These are phyloP conservation scores for Rhipidura dahli DNA, from an alignment of 2,113 vertebrate genomes.

Conservation along the genomic window DNA sequence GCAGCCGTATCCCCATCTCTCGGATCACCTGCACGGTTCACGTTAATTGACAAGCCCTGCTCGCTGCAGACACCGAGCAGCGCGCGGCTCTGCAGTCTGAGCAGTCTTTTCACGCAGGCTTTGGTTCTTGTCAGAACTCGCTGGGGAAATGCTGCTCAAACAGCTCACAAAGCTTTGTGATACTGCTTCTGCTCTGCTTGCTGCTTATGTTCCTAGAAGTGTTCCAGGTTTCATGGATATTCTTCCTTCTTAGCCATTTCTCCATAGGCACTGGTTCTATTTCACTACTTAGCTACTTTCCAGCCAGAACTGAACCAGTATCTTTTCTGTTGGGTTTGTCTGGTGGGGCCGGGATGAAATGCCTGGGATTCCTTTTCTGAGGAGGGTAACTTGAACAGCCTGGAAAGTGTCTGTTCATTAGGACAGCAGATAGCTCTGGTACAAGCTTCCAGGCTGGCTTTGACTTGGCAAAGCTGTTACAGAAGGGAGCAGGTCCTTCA, in stretches of 20 bases:
- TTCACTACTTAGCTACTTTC: not conserved
- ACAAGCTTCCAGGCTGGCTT: not conserved
- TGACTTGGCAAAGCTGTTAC: not conserved
- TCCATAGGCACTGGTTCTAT: not conserved
- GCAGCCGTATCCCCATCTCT: not conserved
- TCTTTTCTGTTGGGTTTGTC: not conserved
- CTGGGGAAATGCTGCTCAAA: not conserved
- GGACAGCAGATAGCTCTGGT: not conserved
- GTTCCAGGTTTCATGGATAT: rapidly evolving
- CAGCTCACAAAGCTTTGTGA: not conserved
- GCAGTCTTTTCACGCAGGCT: rapidly evolving
- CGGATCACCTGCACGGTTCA: not conserved
- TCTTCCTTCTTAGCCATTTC: not conserved
- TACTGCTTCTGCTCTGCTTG: rapidly evolving
- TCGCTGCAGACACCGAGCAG: not conserved
- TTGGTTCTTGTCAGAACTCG: not conserved
- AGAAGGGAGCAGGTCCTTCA: not conserved
- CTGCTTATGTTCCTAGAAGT: not conserved
- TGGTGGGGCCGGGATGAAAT: not conserved
- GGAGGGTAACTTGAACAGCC: not conserved
- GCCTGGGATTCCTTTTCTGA: not conserved
- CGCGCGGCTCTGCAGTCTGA: rapidly evolving
- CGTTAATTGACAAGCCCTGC: not conserved
- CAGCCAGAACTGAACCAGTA: not conserved
- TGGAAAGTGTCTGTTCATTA: not conserved